Conservation (phyloP, 2,797 vertebrate species). For the Hafferia zeledoni region DNA sequence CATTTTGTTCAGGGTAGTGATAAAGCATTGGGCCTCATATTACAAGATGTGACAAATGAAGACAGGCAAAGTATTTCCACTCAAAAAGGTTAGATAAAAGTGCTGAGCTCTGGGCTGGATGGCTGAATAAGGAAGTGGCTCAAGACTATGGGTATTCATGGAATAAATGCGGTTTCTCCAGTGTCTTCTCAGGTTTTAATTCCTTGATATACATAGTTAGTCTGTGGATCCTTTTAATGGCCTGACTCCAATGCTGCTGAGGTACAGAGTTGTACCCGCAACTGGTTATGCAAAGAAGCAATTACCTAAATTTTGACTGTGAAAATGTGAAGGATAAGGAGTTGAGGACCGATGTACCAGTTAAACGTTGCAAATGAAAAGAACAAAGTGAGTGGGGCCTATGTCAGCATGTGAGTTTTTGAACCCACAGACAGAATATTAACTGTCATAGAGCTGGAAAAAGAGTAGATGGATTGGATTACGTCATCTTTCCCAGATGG, state of each 20-base stretch:
- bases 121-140: background rate
- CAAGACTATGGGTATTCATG: background rate
- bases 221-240: background rate
- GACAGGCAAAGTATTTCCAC: background rate
- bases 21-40: background rate
- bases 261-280: background rate
- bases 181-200: background rate
- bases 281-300: background rate
- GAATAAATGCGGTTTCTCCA: background rate
- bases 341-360: background rate
- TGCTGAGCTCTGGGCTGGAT: background rate
- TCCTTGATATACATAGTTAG: background rate
- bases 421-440: background rate
- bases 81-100: background rate
- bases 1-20: slow-evolving; percentile 1
- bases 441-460: background rate
- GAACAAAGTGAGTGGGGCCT: background rate
- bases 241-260: background rate
- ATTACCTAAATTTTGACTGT: background rate
- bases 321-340: background rate
- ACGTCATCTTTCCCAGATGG: slow-evolving; percentile 43
- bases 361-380: background rate
- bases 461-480: slow-evolving; percentile 33
- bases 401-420: background rate
- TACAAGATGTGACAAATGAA: background rate